Percentiles rank a stretch among this genome's conserved stretches.
Conservation (phyloP, 1,140 invertebrate genomes). For the Brachionus paranguensis region DNA sequence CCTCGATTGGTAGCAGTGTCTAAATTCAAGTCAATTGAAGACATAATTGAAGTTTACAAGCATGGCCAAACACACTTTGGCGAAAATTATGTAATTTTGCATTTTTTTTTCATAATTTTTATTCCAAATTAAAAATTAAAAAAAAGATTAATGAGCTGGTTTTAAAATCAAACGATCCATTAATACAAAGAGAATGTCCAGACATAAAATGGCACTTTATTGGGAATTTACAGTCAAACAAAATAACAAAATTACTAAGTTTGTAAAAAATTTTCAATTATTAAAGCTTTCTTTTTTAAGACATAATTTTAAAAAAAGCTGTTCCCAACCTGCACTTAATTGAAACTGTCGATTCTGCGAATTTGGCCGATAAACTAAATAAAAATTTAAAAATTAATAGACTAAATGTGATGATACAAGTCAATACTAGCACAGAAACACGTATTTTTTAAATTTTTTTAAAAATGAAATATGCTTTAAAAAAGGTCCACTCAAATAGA, state of each 20-base stretch:
- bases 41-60: conserved; percentile 75
- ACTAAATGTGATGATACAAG: conserved; percentile 63
- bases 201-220: conserved; percentile 97
- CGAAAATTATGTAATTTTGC: conserved; percentile 75
- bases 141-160: conserved; percentile 69
- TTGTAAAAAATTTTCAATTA: not conserved
- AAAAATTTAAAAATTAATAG: conserved; percentile 57
- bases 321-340: conserved; percentile 72
- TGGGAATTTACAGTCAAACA: conserved; percentile 86
- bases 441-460: conserved; percentile 58
- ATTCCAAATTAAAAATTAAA: not conserved
- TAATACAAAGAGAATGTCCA: conserved; percentile 72
- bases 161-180: conserved; percentile 68
- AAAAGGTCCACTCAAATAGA: not conserved
- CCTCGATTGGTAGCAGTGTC: conserved; percentile 72
- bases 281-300: not conserved
- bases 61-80: conserved; percentile 85
- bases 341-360: conserved; percentile 78
- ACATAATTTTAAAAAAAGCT: conserved; percentile 40
- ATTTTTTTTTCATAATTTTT: no score
- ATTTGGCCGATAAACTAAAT: conserved; percentile 67
- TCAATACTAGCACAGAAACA: conserved; percentile 89
- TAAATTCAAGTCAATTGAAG: conserved; percentile 74
- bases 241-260: conserved; percentile 59
- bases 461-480: no score